Percentiles rank a stretch among this genome's conserved stretches.
These are phyloP conservation scores for Sphaerophoria rueppellii DNA, from an alignment of 2,888 invertebrate species.

Conservation along the genomic window DNA sequence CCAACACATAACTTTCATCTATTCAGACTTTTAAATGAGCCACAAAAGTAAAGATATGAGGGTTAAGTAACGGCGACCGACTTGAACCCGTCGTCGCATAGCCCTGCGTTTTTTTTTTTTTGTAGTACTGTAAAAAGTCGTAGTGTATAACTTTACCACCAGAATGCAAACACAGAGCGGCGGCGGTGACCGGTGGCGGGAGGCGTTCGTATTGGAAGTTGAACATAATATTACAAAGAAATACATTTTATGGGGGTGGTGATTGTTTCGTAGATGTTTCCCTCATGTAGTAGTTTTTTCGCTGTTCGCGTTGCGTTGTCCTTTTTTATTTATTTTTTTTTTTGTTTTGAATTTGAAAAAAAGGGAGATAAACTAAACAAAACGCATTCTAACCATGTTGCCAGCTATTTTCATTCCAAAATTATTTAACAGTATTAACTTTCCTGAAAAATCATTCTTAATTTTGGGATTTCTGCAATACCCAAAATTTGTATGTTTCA, in stretches of 20 bases:
- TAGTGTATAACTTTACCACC: conserved; percentile 58
- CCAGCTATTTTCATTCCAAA: background rate
- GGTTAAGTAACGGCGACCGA: conserved; percentile 73
- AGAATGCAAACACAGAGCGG: conserved; percentile 56
- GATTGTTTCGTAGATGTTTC: conserved; percentile 65
- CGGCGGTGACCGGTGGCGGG: too few relatives aligned
- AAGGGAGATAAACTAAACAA: conserved; percentile 30
- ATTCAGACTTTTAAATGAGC: conserved; percentile 74
- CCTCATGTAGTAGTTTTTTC: conserved; percentile 58
- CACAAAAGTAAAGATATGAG: conserved; percentile 74
- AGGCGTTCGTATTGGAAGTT: conserved; percentile 56
- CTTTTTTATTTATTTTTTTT: conserved; percentile 58
- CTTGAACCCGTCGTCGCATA: conserved; percentile 61
- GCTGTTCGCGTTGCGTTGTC: conserved; percentile 43
- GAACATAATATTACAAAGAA: conserved; percentile 65
- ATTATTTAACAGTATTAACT: too few relatives aligned
- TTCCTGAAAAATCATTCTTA: too few relatives aligned
- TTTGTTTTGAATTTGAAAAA: conserved; percentile 57
- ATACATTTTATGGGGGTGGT: conserved; percentile 55
- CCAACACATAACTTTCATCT: conserved; percentile 70
- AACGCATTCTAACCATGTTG: conserved; percentile 41
- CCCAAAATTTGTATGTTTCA: too few relatives aligned
- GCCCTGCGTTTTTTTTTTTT: conserved; percentile 17
- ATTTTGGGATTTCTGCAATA: too few relatives aligned
- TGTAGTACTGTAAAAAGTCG: conserved; percentile 15